Evolutionary conservation across 2,888 invertebrate species (phyloP).

Genomic region (Xiphydria camelus): DNA sequence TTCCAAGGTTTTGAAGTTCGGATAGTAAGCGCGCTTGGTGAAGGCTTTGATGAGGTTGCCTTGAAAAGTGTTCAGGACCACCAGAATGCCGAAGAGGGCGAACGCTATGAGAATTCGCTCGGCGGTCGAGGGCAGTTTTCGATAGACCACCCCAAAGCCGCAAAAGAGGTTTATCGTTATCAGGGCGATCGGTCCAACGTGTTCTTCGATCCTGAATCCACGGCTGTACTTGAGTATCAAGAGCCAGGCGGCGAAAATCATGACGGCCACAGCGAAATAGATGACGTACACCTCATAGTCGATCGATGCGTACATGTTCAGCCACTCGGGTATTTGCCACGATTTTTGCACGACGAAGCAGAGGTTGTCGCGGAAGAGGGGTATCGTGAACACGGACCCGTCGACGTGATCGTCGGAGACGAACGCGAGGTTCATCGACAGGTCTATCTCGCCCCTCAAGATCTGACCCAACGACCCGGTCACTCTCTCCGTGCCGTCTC

Average conservation of each 20-base stretch:
- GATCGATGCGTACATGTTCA: conserved; percentile 3
- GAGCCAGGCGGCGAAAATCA: not conserved
- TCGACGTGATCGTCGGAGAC: too few species aligned
- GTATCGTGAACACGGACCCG: too few species aligned
- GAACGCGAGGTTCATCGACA: too few species aligned
- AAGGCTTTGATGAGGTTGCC: not conserved
- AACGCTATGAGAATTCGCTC: not conserved
- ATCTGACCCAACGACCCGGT: too few species aligned
- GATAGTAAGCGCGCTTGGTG: not conserved
- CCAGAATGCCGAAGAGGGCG: not conserved
- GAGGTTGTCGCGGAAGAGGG: too few species aligned
- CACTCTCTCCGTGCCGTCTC: too few species aligned
- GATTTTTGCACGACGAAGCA: too few species aligned
- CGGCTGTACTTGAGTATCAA: not conserved
- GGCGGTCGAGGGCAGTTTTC: not conserved
- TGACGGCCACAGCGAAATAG: not conserved
- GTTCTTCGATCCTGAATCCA: not conserved
- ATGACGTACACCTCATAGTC: not conserved
- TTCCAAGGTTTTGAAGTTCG: conserved; percentile 2
- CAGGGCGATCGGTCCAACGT: not conserved
- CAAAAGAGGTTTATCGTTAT: conserved; percentile 1
- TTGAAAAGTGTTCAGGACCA: not conserved
- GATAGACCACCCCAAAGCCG: not conserved
- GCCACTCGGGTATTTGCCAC: not conserved
- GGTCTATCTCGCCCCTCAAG: too few species aligned